Evolutionary conservation across 2,888 invertebrate species (phyloP), one percentile per base, ranked within the genome.

Genomic region (Tinea pellionella): DNA sequence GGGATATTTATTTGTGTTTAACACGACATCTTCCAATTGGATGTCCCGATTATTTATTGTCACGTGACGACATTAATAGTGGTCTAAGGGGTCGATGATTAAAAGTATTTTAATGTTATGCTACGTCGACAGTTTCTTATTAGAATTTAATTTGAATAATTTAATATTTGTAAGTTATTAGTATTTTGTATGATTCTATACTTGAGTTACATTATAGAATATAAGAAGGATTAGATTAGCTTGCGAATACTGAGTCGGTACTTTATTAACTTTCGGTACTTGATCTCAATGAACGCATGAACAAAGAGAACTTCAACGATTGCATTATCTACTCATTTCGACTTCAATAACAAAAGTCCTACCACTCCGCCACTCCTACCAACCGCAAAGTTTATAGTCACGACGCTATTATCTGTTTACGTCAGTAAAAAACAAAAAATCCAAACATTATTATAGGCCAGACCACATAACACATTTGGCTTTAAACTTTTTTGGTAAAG

Each of bases 11-110:
- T 81, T 77, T 69, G 66, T 68, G 70, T 74, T 84, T 79, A 83
- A 84, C 86, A 87, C 86, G 86, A 76, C 69, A 87, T 74, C 73
- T 72, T 64, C 77, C 80, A 79, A 81, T 84, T 78, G 79, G 81
- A 80, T 77, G 79, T 79, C 78, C 74, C 71, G 74, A 78, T 84
- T 82, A 84, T 83, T 82, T 82, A 85, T 78, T 67, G 67, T 75
- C 74, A 80, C 75, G 77, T 78, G 78, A 77, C 74, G 76, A 77
- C 76, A 75, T 77, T 77, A 77, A 75, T 77, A 75, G 69, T 69
- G 69, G 66, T 66, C 71, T 67, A 68, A 60, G 55, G 62, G 60
- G 29, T 58, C 53, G 47, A 37, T 60, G 51, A 60, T 60, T 51
- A 15, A 61, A 53, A 12, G 55, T 2, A 30, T 61, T 59, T 59